Conservation (phyloP, 2,113 vertebrate genomes). For the Apaloderma vittatum region DNA sequence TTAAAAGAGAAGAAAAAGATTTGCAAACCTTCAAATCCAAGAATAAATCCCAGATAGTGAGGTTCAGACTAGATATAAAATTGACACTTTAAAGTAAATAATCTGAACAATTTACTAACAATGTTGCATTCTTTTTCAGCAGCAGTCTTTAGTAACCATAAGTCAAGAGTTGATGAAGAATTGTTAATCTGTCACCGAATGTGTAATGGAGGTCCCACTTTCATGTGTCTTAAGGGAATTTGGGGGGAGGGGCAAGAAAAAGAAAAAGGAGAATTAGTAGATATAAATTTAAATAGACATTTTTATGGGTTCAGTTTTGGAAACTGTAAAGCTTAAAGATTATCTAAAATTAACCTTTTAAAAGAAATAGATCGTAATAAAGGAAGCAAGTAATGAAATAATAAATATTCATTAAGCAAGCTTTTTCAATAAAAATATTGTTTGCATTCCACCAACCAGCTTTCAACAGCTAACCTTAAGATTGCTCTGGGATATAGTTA, state of each 20-base stretch:
- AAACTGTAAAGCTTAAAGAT: neutral
- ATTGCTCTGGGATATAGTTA: neutral
- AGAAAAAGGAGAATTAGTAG: neutral
- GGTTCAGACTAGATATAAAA: neutral
- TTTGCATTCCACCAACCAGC: neutral
- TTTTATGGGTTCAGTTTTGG: neutral
- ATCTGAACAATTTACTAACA: neutral
- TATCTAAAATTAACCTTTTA: neutral
- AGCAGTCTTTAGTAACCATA: neutral
- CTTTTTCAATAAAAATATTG: neutral
- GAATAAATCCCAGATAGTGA: neutral
- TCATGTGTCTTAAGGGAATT: neutral
- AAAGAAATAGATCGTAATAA: neutral
- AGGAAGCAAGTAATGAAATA: neutral
- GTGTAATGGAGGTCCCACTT: neutral
- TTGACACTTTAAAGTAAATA: neutral
- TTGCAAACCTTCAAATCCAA: neutral
- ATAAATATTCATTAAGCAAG: neutral
- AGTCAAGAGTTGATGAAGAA: neutral
- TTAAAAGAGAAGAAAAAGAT: fast-evolving
- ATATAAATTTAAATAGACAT: neutral
- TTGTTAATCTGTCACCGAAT: neutral
- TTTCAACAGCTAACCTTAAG: neutral
- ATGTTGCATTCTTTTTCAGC: neutral
- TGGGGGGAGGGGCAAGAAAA: fast-evolving